phyloP scores from a whole-genome alignment of 2,888 invertebrate species.

The Lasioglossum lativentre region DNA sequence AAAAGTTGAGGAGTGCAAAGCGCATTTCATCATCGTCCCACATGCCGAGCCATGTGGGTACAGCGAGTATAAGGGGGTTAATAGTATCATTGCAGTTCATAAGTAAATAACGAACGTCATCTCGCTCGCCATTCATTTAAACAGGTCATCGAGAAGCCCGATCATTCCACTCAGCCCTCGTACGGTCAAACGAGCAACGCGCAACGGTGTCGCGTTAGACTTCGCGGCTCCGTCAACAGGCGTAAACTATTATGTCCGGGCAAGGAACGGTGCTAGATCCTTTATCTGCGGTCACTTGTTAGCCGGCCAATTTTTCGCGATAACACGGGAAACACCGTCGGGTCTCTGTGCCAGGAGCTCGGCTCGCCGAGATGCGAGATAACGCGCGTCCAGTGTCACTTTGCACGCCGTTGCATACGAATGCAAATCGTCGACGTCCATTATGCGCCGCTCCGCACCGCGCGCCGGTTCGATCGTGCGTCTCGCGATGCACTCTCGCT shows the following conservation, averaged over 20 bases:
- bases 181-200: background rate
- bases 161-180: background rate
- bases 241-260: conserved; percentile 39
- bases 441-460: conserved; percentile 10
- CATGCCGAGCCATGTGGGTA: background rate
- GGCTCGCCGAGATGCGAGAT: conserved; percentile 30
- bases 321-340: conserved; percentile 16
- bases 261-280: conserved; percentile 1
- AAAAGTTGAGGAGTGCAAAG: background rate
- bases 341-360: conserved; percentile 2
- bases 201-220: background rate
- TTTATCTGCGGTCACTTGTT: conserved; percentile 35
- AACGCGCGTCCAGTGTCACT: conserved; percentile 37
- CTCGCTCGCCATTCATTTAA: conserved; percentile 15
- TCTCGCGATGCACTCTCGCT: conserved; percentile 45
- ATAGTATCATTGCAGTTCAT: conserved; percentile 35
- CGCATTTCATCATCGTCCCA: background rate
- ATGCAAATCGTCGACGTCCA: conserved; percentile 45
- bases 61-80: conserved; percentile 12
- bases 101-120: conserved; percentile 38
- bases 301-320: conserved; percentile 31
- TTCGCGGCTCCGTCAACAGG: conserved; percentile 7
- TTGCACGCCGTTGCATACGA: conserved; percentile 34
- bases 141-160: conserved; percentile 21
- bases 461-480: conserved; percentile 42